Base-by-base conservation (phyloP, 2,888 invertebrate genomes). In the Eilema sororculum region DNA sequence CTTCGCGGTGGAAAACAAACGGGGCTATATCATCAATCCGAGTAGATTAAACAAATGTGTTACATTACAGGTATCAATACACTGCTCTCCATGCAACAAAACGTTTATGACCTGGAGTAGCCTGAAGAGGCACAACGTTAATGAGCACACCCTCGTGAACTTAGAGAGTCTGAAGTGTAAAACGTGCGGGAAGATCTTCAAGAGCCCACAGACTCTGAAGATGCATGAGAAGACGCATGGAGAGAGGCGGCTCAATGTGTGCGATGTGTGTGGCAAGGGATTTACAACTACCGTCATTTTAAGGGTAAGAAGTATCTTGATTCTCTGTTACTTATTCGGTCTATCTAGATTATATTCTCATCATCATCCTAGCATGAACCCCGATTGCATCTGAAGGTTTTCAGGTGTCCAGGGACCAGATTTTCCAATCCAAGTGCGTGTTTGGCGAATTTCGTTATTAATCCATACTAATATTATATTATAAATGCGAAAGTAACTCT, bases 241-340 rank as follows among this genome's bases (percentile, higher is more conserved):
- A 0, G 86, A 89, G 22, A 84, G 88, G 30, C 87, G 81, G 46
- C 64, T 86, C 16, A 86, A 82, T 65, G 89, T 95, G 25, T 95
- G 95, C 69, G 91, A 95, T 76, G 80, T 93, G 0, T 95, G 95
- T 59, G 95, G 95, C 0, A 92, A 90, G 74, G 89, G 85, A n/a
- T 91, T 88, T 64, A 87, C 89, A 9, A 87, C 89, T 2, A 83
- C 86, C 59, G 84, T 86, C 72, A 86, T 85, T 67, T 86, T 94
- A 33, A 90, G 87, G 86, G 94, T 92, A 82, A 79, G 78, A 16
- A 13, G 30, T 67, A 10, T 12, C 10, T 22, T 16, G 25, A 8
- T 24, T 22, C 10, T 6, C 0, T 33, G 33, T 33, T 9, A 8
- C 4, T 33, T 33, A 28, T 28, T 28, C 28, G 3, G 5, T 28